Conservation (phyloP, 2,113 vertebrate genomes). For the Actenoides lindsayi region DNA sequence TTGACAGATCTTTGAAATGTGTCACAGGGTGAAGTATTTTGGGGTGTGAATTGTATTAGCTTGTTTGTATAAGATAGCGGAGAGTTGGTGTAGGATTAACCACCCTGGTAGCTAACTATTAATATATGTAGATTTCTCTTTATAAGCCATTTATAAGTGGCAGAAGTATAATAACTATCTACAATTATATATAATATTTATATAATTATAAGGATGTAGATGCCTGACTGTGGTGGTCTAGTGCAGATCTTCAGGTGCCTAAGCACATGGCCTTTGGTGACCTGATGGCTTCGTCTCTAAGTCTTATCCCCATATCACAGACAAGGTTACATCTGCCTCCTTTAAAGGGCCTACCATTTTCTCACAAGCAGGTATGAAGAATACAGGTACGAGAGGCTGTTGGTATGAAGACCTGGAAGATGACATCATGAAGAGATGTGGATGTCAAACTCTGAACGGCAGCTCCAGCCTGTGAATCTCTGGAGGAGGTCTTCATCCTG, state of each 20-base stretch:
- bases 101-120: neutral
- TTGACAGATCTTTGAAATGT: neutral
- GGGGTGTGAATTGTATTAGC: neutral
- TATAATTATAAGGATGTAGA: neutral
- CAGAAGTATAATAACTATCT: neutral
- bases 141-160: too few relatives aligned
- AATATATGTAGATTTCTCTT: neutral
- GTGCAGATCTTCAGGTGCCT: neutral
- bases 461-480: neutral
- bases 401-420: neutral
- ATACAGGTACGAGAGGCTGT: fast-evolving
- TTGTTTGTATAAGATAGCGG: neutral
- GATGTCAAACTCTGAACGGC: neutral
- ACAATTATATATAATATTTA: too few relatives aligned
- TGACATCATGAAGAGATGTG: neutral
- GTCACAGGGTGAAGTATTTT: neutral
- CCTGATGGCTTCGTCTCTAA: neutral
- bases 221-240: neutral
- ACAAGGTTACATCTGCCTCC: neutral
- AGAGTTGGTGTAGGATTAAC: neutral
- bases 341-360: neutral
- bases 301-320: neutral
- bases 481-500: neutral
- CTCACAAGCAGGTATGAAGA: neutral
- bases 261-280: neutral